Evolutionary conservation across 2,888 invertebrate genomes (phyloP), one percentile per base, ranked within the genome.

Genomic region (Mayetiola destructor): DNA sequence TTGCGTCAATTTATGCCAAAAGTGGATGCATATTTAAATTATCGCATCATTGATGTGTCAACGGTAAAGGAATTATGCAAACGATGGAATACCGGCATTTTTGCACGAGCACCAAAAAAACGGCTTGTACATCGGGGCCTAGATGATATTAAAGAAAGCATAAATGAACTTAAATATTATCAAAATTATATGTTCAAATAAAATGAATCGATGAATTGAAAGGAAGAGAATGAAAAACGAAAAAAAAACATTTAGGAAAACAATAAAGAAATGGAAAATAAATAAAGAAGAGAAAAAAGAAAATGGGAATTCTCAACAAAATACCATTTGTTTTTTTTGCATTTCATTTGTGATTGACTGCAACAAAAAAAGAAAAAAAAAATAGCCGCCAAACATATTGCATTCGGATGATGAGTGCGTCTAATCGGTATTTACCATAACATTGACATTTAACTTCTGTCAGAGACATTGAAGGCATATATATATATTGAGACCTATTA

Each of bases 41-140:
- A 96, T 70, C 80, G 96, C 64, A 84, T 91, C 48, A 82, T 99
- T 61, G 97, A 97, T 75, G 93, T 95, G 2, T 89, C 88, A 35
- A 80, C 88, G 0, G 72, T 97, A 18, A 95, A 94, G 69, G 94
- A 95, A 71, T 68, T 96, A 56, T 80, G 77, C 12, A 78, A 77
- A 61, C 71, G 87, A 16, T 96, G 95, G 94, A 82, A 82, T 69
- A 79, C 80, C 2, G 73, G 76, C 18, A 68, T 81, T 10, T 79
- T 71, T 63, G 69, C 75, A 14, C 66, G 65, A n/a, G 72, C 74
- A 56, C 86, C 87, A 0, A 67, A 68, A 53, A 90, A 90, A 65
- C 71, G 67, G 55, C 75, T 79, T n/a, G 64, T 69, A 1, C 91
- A 92, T 66, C 77, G 91, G 62, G 81, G 85, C 14, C 64, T 86